These are phyloP conservation scores for Mastomys natalensis DNA, from an alignment of 2,113 vertebrate species.

Conservation along the genomic window DNA sequence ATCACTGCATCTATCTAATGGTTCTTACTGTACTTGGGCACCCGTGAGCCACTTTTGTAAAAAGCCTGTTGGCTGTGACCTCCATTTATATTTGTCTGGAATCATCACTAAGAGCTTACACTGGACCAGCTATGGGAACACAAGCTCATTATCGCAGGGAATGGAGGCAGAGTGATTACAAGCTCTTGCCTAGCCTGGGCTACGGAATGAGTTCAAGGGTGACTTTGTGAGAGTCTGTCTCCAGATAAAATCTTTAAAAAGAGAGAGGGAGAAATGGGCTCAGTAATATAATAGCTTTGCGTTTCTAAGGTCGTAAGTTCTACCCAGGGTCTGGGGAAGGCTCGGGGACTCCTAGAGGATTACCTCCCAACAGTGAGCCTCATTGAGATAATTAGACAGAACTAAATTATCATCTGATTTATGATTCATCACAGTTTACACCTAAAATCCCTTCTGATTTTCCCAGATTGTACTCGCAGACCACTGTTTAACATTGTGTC, in stretches of 20 bases:
- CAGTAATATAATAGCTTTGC: background rate
- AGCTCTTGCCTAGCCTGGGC: background rate
- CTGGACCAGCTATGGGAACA: background rate
- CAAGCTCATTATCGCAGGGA: no score
- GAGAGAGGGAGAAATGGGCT: background rate
- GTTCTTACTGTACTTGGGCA: background rate
- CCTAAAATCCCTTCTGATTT: background rate
- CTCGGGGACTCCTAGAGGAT: background rate
- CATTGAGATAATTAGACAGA: constrained; percentile 26
- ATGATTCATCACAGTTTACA: background rate
- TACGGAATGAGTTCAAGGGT: background rate
- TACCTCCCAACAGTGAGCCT: background rate
- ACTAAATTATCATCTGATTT: background rate
- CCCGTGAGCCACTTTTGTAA: background rate
- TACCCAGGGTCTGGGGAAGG: background rate
- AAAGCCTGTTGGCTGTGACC: background rate
- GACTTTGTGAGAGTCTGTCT: background rate
- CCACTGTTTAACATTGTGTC: background rate
- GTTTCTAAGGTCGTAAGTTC: no score
- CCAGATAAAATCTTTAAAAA: background rate
- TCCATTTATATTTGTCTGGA: background rate
- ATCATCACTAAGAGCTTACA: background rate
- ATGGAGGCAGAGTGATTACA: background rate
- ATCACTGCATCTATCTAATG: background rate
- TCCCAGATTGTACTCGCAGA: background rate